Evolutionary conservation across 2,888 invertebrate genomes (phyloP).

Genomic region (Therioaphis trifolii): DNA sequence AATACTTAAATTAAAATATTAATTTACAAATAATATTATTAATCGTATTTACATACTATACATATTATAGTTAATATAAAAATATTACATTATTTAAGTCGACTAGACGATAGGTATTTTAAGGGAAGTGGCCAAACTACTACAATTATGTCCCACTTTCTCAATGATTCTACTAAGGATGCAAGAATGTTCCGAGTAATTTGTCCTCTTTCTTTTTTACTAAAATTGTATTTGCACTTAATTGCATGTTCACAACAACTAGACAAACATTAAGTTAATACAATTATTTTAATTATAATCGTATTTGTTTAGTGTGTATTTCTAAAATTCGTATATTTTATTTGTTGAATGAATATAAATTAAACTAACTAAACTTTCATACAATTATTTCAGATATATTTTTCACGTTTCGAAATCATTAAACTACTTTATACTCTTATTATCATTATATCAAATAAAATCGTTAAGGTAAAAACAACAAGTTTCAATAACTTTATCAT

Average conservation of each 20-base stretch:
- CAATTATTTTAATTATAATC: not conserved
- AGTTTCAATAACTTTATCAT: too few species aligned
- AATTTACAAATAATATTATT: too few species aligned
- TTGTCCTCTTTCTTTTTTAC: conserved; percentile 58
- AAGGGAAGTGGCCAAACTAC: conserved; percentile 60
- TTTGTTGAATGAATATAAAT: too few species aligned
- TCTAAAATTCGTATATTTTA: too few species aligned
- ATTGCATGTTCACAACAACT: not conserved
- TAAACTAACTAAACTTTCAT: too few species aligned
- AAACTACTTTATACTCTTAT: too few species aligned
- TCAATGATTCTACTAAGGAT: conserved; percentile 49
- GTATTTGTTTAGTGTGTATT: not conserved
- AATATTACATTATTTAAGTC: not conserved
- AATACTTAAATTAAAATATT: too few species aligned
- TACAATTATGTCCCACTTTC: conserved; percentile 55
- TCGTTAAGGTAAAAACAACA: too few species aligned
- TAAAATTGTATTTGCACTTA: conserved; percentile 43
- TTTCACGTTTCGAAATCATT: too few species aligned
- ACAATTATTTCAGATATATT: too few species aligned
- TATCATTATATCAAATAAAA: too few species aligned
- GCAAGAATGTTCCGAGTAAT: conserved; percentile 48
- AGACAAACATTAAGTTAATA: conserved; percentile 5
- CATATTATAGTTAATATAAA: not conserved
- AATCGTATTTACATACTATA: not conserved
- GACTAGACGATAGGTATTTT: conserved; percentile 41